Evolutionary conservation across 2,797 vertebrate genomes (phyloP).

Genomic region (Cirrhinus mrigala): DNA sequence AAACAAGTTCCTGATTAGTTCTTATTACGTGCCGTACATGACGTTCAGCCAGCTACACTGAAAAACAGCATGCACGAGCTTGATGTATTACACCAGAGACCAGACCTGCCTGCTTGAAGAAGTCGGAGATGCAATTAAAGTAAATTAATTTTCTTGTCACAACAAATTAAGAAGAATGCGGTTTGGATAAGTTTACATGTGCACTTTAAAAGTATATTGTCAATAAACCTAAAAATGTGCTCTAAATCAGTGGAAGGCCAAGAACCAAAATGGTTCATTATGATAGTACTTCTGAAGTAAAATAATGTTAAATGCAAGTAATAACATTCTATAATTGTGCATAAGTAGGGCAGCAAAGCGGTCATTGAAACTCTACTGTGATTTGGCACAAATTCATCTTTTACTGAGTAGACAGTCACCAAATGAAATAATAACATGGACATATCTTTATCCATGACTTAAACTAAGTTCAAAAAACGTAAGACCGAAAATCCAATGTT

Average conservation of each 20-base stretch:
- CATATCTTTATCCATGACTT: background rate
- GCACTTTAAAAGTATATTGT: background rate
- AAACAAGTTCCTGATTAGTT: constrained; percentile 52
- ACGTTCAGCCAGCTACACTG: constrained; percentile 12
- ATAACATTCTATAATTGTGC: background rate
- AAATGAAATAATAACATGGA: background rate
- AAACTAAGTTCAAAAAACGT: background rate
- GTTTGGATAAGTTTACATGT: background rate
- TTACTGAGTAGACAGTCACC: background rate
- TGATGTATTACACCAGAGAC: constrained; percentile 10
- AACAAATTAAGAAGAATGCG: background rate
- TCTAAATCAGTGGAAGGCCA: background rate
- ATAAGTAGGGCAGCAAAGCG: background rate
- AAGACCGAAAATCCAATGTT: background rate
- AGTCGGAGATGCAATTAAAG: constrained; percentile 9
- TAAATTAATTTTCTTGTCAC: background rate
- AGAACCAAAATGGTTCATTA: background rate
- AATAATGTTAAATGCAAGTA: background rate
- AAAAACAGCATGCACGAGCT: constrained; percentile 15
- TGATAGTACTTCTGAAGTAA: background rate
- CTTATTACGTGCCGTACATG: constrained; percentile 45
- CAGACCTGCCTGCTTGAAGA: background rate
- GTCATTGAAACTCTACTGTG: too few relatives aligned
- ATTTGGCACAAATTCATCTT: background rate
- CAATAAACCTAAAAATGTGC: background rate